phyloP scores from a whole-genome alignment of 2,797 vertebrate genomes.

The Odontamblyopus lacepedii region DNA sequence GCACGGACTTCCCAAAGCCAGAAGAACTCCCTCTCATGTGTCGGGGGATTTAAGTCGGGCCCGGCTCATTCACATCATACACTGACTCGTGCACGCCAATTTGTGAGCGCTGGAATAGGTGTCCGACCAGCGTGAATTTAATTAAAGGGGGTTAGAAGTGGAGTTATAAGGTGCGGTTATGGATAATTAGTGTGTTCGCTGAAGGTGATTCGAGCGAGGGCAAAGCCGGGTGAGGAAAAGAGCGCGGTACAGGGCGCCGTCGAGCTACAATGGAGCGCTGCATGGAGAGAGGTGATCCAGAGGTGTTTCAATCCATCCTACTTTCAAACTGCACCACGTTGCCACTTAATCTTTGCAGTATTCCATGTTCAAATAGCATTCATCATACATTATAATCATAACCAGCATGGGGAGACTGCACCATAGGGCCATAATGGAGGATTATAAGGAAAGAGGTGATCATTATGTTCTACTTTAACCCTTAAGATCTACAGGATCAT shows the following conservation, averaged over 20 bases:
- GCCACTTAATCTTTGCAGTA: background rate
- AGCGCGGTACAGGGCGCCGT: background rate
- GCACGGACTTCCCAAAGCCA: conserved; percentile 12
- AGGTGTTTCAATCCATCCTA: background rate
- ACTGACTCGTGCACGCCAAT: conserved; percentile 2
- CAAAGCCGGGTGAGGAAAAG: background rate
- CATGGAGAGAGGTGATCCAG: too few relatives aligned
- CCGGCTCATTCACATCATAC: conserved; percentile 13
- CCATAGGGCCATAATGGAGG: too few relatives aligned
- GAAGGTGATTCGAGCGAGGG: background rate
- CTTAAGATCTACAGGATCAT: too few relatives aligned
- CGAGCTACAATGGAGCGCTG: background rate
- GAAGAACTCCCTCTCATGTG: conserved; percentile 13
- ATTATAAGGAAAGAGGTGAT: too few relatives aligned
- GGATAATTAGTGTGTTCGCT: conserved; percentile 2
- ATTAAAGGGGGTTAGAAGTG: conserved; percentile 3
- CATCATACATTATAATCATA: too few relatives aligned
- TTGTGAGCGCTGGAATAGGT: background rate
- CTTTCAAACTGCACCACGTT: background rate
- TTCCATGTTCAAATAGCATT: too few relatives aligned
- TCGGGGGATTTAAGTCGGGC: conserved; percentile 11
- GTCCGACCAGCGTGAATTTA: background rate
- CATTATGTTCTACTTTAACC: too few relatives aligned
- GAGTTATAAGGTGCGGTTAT: background rate
- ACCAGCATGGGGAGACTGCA: too few relatives aligned